phyloP scores from a whole-genome alignment of 2,888 invertebrate species.

The Conchocele bisecta region DNA sequence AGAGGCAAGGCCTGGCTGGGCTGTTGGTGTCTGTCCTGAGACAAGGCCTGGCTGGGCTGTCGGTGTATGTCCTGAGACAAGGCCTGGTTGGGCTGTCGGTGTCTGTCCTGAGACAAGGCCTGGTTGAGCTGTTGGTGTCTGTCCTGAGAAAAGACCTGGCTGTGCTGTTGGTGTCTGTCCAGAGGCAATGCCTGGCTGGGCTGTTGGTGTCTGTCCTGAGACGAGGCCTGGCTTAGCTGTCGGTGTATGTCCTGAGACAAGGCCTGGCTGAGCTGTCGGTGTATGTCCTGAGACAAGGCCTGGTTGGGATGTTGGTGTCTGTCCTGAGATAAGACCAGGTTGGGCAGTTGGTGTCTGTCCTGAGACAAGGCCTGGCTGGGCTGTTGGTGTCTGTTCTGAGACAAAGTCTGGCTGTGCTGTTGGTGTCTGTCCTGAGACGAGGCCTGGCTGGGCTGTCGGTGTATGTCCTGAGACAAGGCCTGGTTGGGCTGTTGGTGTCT shows the following conservation, averaged over 20 bases:
- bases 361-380: slow-evolving; percentile 13
- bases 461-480: slow-evolving; percentile 6
- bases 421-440: too few species aligned
- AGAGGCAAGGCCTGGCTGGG: slow-evolving; percentile 1
- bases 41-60: slow-evolving; percentile 31
- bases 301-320: slow-evolving; percentile 16
- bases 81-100: slow-evolving; percentile 36
- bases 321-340: slow-evolving; percentile 9
- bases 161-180: slow-evolving; percentile 25
- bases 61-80: slow-evolving; percentile 28
- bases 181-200: slow-evolving; percentile 21
- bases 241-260: slow-evolving; percentile 29
- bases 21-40: slow-evolving; percentile 21
- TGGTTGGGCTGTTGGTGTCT: slow-evolving; percentile 38
- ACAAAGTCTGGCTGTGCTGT: slow-evolving; percentile 31
- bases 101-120: slow-evolving; percentile 3
- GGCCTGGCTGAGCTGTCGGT: slow-evolving; percentile 37
- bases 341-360: slow-evolving; percentile 39
- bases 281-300: slow-evolving; percentile 6
- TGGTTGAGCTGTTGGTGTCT: slow-evolving; percentile 46
- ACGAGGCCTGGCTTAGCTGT: slow-evolving; percentile 29
- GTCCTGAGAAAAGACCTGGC: slow-evolving; percentile 17
- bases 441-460: too few species aligned
- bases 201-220: slow-evolving; percentile 8
- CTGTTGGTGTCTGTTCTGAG: slow-evolving; percentile 35